These are phyloP conservation scores for Anoura caudifer DNA, from an alignment of 2,113 vertebrate genomes.

Conservation along the genomic window DNA sequence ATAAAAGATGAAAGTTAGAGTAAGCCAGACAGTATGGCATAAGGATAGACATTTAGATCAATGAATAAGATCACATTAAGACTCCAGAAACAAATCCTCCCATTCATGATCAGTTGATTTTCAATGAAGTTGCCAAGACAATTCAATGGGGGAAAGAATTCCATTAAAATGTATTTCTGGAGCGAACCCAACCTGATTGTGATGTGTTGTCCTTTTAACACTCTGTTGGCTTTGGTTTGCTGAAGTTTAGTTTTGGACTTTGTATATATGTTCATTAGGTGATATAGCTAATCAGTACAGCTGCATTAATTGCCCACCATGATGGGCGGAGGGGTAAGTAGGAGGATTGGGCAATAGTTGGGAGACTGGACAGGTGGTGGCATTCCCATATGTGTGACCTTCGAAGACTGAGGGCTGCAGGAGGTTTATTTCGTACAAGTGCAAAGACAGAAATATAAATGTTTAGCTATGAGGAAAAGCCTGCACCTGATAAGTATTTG, in stretches of 20 bases:
- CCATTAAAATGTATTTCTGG: background rate
- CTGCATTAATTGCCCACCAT: background rate
- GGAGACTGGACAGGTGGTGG: background rate
- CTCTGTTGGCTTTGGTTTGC: background rate
- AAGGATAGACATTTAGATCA: background rate
- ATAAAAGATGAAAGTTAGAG: background rate
- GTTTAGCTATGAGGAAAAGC: too few species aligned
- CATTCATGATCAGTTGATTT: background rate
- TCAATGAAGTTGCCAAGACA: background rate
- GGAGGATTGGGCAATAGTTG: background rate
- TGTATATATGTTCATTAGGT: background rate
- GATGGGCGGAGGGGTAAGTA: background rate
- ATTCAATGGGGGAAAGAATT: background rate
- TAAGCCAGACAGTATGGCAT: background rate
- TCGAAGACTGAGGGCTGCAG: background rate
- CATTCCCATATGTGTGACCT: background rate
- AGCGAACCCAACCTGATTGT: background rate
- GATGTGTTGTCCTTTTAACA: background rate
- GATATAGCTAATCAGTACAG: background rate
- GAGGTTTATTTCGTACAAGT: too few species aligned
- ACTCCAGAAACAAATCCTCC: background rate
- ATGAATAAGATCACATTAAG: background rate
- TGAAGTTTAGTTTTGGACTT: background rate
- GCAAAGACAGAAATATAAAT: too few species aligned
- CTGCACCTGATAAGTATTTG: too few species aligned